A percentile compares a stretch with the other conserved stretches of the same genome.
phyloP scores from a whole-genome alignment of 2,113 vertebrate species.

The Hippocampus barbouri region DNA sequence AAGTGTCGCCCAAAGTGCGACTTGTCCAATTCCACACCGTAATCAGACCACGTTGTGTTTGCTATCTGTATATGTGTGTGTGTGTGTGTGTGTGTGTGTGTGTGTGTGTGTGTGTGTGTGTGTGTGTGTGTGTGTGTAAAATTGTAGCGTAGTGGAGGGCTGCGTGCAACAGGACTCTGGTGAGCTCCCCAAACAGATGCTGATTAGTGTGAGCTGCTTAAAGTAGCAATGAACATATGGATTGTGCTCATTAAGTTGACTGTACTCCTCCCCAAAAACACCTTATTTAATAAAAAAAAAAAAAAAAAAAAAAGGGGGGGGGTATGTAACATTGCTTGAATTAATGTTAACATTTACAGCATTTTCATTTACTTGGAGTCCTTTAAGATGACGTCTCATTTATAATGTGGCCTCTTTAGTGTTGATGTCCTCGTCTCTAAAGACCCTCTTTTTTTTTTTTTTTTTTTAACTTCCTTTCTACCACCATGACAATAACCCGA shows the following conservation, averaged over 20 bases:
- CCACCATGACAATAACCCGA: background rate
- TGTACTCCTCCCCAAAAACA: slow-evolving; percentile 21
- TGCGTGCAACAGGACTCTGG: slow-evolving; percentile 55
- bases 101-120: slow-evolving; percentile 8
- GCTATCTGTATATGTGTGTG: slow-evolving; percentile 29
- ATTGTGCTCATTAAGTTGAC: slow-evolving; percentile 59
- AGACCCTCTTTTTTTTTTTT: background rate
- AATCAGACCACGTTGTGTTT: slow-evolving; percentile 55
- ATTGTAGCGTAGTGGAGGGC: slow-evolving; percentile 33
- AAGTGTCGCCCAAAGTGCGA: slow-evolving; percentile 68
- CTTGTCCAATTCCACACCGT: slow-evolving; percentile 64
- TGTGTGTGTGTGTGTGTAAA: slow-evolving; percentile 4
- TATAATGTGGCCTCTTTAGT: slow-evolving; percentile 29
- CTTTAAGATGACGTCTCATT: slow-evolving; percentile 28
- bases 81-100: slow-evolving; percentile 22
- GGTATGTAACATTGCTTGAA: background rate
- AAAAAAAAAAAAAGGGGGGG: background rate
- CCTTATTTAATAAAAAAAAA: slow-evolving; percentile 3
- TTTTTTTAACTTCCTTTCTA: background rate
- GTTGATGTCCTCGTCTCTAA: slow-evolving; percentile 2
- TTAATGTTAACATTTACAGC: background rate
- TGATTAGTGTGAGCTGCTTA: slow-evolving; percentile 72
- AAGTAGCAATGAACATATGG: slow-evolving; percentile 62
- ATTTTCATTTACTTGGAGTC: slow-evolving; percentile 26
- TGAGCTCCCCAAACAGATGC: slow-evolving; percentile 64